Conservation (phyloP, 2,113 vertebrate species). For the Hydrochoerus hydrochaeris region DNA sequence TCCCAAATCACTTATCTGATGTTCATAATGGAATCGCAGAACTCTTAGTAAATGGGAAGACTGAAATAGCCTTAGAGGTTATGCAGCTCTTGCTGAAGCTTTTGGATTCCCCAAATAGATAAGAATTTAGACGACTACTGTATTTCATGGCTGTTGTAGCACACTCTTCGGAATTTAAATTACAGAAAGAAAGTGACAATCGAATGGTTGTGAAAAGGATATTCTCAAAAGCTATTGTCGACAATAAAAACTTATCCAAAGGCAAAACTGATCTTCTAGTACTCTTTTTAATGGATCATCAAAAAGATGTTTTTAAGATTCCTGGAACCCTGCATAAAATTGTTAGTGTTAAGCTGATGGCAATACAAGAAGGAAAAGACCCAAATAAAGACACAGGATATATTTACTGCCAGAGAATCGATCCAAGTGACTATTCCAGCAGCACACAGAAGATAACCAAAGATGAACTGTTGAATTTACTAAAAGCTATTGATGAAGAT, state of each 20-base stretch:
- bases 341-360: slow-evolving; percentile 93
- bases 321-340: slow-evolving; percentile 94
- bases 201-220: slow-evolving; percentile 97
- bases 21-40: slow-evolving; percentile 96
- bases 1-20: slow-evolving; percentile 94
- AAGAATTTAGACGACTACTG: slow-evolving; percentile 95
- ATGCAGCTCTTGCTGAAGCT: slow-evolving; percentile 96
- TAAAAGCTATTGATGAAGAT: slow-evolving; percentile 94
- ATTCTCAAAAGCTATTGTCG: slow-evolving; percentile 94
- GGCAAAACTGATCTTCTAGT: slow-evolving; percentile 97
- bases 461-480: slow-evolving; percentile 91
- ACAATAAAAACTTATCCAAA: slow-evolving; percentile 93
- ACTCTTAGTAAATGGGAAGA: slow-evolving; percentile 96
- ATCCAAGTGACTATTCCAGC: slow-evolving; percentile 86
- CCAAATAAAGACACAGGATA: slow-evolving; percentile 90
- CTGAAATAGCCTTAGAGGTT: slow-evolving; percentile 93
- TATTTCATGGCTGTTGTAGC: slow-evolving; percentile 96
- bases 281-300: slow-evolving; percentile 96
- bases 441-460: slow-evolving; percentile 91
- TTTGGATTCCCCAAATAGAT: slow-evolving; percentile 91
- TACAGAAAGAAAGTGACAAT: slow-evolving; percentile 96
- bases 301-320: slow-evolving; percentile 97
- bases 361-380: slow-evolving; percentile 92
- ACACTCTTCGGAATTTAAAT: slow-evolving; percentile 90
- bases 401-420: slow-evolving; percentile 91